Conservation (phyloP, 2,113 vertebrate species). For the Zingel zingel region DNA sequence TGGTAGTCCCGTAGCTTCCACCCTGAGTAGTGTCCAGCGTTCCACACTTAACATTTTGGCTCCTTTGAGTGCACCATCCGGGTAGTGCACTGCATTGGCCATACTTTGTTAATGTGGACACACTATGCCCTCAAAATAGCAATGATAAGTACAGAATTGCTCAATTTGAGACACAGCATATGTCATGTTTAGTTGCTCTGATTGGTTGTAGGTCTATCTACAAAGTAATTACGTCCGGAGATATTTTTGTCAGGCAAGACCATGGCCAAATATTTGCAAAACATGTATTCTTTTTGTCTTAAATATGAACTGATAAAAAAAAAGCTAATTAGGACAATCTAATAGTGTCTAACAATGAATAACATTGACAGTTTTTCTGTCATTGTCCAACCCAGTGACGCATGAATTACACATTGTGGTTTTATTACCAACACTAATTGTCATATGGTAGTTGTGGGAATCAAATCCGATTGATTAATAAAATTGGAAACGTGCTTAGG, state of each 20-base stretch:
- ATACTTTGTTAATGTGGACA: no score
- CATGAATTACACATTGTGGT: neutral
- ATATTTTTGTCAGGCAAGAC: neutral
- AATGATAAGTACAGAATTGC: no score
- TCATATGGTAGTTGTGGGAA: neutral
- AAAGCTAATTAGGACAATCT: neutral
- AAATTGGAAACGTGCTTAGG: constrained; percentile 1
- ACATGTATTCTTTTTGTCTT: constrained; percentile 11
- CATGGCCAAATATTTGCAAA: constrained; percentile 10
- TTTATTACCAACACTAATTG: neutral
- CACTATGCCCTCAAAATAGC: no score
- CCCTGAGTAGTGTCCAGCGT: no score
- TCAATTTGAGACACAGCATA: no score
- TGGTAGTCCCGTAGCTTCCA: no score
- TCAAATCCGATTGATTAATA: constrained; percentile 11
- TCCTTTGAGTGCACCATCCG: no score
- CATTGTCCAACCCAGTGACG: neutral
- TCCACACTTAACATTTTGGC: no score
- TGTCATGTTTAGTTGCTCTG: no score
- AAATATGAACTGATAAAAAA: neutral
- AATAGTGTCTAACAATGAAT: neutral
- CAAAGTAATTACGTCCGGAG: neutral
- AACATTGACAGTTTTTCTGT: neutral
- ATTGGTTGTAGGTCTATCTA: neutral
- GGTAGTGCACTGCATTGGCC: no score